Evolutionary conservation across 1,140 invertebrate genomes (phyloP).

Genomic region (Drosophila mauritiana): DNA sequence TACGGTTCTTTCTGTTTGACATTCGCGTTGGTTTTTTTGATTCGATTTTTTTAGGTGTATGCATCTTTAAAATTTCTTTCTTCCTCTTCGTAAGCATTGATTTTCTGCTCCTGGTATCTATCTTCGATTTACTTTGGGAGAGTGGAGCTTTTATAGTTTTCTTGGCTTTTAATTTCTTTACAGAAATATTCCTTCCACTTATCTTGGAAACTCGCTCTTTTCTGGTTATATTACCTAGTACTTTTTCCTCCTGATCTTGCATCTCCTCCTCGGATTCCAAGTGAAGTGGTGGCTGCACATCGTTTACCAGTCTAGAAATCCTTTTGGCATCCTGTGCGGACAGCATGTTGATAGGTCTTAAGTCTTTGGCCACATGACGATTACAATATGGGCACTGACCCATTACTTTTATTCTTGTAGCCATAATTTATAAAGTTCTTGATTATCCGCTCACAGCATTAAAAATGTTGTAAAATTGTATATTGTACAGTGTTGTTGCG

Average conservation of each 20-base stretch:
- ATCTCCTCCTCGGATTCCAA: not conserved
- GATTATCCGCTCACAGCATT: not conserved
- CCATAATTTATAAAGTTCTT: conserved; percentile 6
- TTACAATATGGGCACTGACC: conserved; percentile 29
- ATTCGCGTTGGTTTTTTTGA: too few relatives aligned
- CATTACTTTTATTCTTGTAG: not conserved
- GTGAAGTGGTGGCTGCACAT: not conserved
- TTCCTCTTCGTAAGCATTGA: too few relatives aligned
- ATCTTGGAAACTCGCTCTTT: not conserved
- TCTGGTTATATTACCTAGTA: not conserved
- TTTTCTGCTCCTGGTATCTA: too few relatives aligned
- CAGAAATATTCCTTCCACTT: not conserved
- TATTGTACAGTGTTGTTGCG: not conserved
- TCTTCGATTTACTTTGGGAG: too few relatives aligned
- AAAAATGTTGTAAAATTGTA: not conserved
- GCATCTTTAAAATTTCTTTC: too few relatives aligned
- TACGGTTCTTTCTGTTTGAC: too few relatives aligned
- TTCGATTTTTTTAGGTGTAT: too few relatives aligned
- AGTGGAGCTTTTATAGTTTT: too few relatives aligned
- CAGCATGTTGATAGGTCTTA: conserved; percentile 35
- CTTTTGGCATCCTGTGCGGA: not conserved
- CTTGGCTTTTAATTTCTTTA: too few relatives aligned
- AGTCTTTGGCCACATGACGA: conserved; percentile 24
- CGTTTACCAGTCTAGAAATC: conserved; percentile 3
- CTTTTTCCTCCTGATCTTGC: too few relatives aligned